These are phyloP conservation scores for Plumapathes pennacea DNA, from an alignment of 92 coral and sea anemone genomes.

Conservation along the genomic window DNA sequence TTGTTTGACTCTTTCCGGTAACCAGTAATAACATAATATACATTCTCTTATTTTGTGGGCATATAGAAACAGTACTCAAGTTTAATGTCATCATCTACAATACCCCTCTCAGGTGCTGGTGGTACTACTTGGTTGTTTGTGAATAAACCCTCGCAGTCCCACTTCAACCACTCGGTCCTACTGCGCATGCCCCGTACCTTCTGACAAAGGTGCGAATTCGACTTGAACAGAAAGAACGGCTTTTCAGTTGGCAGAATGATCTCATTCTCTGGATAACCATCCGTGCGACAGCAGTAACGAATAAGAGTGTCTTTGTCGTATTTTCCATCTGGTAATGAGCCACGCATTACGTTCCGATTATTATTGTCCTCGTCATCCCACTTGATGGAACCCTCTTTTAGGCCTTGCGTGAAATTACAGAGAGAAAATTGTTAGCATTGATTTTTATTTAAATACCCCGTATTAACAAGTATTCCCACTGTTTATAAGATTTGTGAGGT, in stretches of 20 bases:
- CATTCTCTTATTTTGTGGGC: no score
- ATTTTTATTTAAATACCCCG: no score
- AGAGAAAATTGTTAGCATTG: no score
- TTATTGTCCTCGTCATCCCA: conserved; percentile 44
- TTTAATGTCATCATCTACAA: neutral
- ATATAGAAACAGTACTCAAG: conserved; percentile 7
- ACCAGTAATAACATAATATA: no score
- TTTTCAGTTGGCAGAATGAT: conserved; percentile 23
- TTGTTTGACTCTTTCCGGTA: no score
- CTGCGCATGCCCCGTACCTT: conserved; percentile 17
- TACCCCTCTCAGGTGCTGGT: neutral
- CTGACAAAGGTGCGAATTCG: conserved; percentile 23
- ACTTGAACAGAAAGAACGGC: conserved; percentile 30
- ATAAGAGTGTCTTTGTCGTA: conserved; percentile 18
- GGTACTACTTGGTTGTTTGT: neutral
- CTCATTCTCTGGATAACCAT: conserved; percentile 13
- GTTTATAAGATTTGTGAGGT: no score
- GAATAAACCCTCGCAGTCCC: conserved; percentile 6
- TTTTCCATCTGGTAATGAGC: conserved; percentile 25
- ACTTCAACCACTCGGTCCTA: conserved; percentile 2
- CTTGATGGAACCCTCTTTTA: conserved; percentile 8
- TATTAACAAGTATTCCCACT: no score
- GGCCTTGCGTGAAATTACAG: conserved; percentile 11
- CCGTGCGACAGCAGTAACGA: conserved; percentile 35
- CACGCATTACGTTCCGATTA: conserved; percentile 15